phyloP scores from a whole-genome alignment of 92 coral and sea anemone species.

The Diadumene lineata region DNA sequence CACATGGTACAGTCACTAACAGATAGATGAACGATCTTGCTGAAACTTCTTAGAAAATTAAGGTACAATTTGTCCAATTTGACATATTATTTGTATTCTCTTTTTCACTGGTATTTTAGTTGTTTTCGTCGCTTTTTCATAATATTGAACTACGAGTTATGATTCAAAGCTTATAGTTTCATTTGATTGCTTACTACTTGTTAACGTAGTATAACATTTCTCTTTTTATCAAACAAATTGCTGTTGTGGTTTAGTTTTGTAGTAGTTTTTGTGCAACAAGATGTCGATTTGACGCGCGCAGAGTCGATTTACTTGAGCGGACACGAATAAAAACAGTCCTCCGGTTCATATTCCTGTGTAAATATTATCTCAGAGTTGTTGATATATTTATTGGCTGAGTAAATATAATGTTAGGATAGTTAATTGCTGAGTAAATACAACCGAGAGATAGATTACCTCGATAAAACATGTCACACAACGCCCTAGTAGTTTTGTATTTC shows the following conservation, averaged over 20 bases:
- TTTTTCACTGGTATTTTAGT: not conserved
- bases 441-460: not conserved
- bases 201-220: too few relatives aligned
- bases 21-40: not conserved
- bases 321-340: not conserved
- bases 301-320: not conserved
- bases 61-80: not conserved
- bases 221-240: too few relatives aligned
- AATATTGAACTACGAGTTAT: not conserved
- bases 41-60: not conserved
- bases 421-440: not conserved
- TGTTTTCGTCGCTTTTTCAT: not conserved
- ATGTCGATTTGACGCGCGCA: not conserved
- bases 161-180: not conserved
- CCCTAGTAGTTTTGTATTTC: not conserved
- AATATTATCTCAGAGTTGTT: not conserved
- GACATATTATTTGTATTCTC: not conserved
- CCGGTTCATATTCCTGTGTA: not conserved
- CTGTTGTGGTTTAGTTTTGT: too few relatives aligned
- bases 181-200: not conserved
- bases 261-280: not conserved
- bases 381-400: not conserved
- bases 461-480: not conserved
- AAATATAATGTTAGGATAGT: not conserved
- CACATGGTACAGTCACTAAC: not conserved